A percentile compares a stretch with the other conserved stretches of the same genome.
phyloP scores from a whole-genome alignment of 2,888 invertebrate species.

The Dicranocentrus wangi region DNA sequence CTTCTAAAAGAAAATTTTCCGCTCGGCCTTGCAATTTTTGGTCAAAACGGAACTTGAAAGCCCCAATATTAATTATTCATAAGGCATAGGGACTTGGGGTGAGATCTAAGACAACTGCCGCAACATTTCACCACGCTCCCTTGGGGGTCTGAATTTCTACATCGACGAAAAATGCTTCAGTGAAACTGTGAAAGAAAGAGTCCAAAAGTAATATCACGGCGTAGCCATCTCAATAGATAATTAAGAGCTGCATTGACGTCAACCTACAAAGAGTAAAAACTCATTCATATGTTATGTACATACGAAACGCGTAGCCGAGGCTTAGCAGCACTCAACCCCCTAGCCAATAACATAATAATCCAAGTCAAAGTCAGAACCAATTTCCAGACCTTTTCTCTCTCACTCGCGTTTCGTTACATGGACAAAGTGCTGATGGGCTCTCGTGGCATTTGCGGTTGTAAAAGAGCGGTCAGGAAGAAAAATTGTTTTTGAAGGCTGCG shows the following conservation, averaged over 20 bases:
- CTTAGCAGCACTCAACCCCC: conserved; percentile 23
- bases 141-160: conserved; percentile 29
- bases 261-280: conserved; percentile 15
- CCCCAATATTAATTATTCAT: conserved; percentile 63
- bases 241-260: conserved; percentile 42
- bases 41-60: conserved; percentile 52
- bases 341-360: conserved; percentile 49
- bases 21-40: conserved; percentile 18
- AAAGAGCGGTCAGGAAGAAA: conserved; percentile 58
- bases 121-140: conserved; percentile 50
- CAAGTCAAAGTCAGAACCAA: conserved; percentile 21
- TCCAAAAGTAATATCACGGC: conserved; percentile 3
- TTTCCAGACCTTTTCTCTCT: not conserved
- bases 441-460: conserved; percentile 60
- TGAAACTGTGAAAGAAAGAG: conserved; percentile 19
- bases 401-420: conserved; percentile 16
- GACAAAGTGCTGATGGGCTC: conserved; percentile 49
- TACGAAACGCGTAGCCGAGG: not conserved
- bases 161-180: not conserved
- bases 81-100: conserved; percentile 57
- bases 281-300: not conserved
- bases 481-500: conserved; percentile 56
- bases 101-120: conserved; percentile 61
- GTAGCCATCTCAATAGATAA: conserved; percentile 27
- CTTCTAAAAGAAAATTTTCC: conserved; percentile 22